These are phyloP conservation scores for Cyclargus thomasi DNA, from an alignment of 1,140 invertebrate genomes.

Conservation along the genomic window DNA sequence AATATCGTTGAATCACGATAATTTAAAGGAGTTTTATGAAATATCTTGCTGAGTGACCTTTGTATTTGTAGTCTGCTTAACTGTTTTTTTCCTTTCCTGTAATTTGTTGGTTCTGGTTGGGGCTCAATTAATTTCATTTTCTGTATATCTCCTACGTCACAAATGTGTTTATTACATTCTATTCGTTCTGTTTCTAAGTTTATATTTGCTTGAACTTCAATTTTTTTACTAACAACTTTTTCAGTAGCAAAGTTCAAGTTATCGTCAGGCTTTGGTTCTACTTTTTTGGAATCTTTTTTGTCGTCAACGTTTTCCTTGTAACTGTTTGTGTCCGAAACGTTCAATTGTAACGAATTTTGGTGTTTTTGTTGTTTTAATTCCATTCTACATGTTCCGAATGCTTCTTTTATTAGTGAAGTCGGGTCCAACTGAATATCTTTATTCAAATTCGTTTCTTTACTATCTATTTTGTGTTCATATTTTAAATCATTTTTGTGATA, in stretches of 20 bases:
- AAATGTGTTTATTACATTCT: not conserved
- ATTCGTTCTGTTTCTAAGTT: not conserved
- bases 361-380: too few relatives aligned
- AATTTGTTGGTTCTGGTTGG: not conserved
- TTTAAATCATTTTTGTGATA: slow-evolving; percentile 46
- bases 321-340: not conserved
- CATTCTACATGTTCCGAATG: too few relatives aligned
- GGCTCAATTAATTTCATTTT: not conserved
- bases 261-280: not conserved
- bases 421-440: not conserved
- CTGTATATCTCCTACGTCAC: not conserved
- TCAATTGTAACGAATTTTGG: not conserved
- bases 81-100: not conserved
- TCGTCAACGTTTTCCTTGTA: not conserved
- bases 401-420: too few relatives aligned
- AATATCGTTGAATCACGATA: not conserved
- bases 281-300: not conserved
- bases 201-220: not conserved
- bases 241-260: not conserved
- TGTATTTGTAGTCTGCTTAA: not conserved
- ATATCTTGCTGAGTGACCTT: not conserved
- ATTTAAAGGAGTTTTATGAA: not conserved
- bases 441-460: not conserved
- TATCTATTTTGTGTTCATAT: slow-evolving; percentile 37
- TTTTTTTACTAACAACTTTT: not conserved